Conservation (phyloP, 2,888 invertebrate species). For the Idaea biselata region DNA sequence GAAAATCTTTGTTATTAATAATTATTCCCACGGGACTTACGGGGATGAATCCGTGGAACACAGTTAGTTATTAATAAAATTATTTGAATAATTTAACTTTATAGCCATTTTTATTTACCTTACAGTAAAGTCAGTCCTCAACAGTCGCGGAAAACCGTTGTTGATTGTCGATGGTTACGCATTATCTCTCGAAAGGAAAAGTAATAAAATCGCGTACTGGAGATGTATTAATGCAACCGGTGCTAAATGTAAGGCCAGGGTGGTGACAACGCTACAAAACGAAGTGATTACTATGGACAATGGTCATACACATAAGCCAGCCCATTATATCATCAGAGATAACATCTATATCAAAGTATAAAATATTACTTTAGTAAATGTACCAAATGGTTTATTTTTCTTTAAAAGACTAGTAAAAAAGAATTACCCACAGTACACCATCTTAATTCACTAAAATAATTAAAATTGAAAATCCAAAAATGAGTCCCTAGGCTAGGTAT, state of each 20-base stretch:
- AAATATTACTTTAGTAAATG: background rate
- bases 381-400: too few species aligned
- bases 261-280: constrained; percentile 8
- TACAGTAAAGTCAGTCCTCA: background rate
- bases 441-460: too few species aligned
- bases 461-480: too few species aligned
- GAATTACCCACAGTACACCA: too few species aligned
- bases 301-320: constrained; percentile 14
- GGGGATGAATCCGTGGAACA: too few species aligned
- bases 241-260: background rate
- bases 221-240: background rate
- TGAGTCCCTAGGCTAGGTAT: too few species aligned
- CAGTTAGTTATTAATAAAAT: too few species aligned
- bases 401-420: too few species aligned
- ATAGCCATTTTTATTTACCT: background rate
- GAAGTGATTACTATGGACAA: constrained; percentile 5
- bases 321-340: constrained; percentile 21
- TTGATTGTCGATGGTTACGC: background rate
- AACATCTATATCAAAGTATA: background rate
- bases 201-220: background rate
- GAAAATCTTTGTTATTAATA: too few species aligned
- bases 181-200: background rate
- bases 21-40: too few species aligned
- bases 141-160: background rate
- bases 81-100: too few species aligned